These are phyloP conservation scores for Trissoscelio sp. DNA, from an alignment of 2,888 invertebrate genomes.

Conservation along the genomic window DNA sequence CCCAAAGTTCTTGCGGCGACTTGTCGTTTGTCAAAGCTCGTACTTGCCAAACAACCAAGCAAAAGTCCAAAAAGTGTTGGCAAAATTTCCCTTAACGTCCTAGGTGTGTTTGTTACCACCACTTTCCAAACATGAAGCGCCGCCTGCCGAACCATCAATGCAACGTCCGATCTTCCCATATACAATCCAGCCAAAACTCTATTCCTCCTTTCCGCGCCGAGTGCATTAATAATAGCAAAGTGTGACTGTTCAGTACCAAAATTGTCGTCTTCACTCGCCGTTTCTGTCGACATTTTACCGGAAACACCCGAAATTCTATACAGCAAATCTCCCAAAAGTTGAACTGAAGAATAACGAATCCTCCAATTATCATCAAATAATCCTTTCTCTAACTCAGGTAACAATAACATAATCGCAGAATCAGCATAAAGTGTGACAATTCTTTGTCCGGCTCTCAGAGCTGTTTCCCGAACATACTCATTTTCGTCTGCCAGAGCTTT, in stretches of 20 bases:
- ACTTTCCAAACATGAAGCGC: slow-evolving; percentile 99
- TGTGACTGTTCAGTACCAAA: slow-evolving; percentile 99
- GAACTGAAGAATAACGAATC: slow-evolving; percentile 95
- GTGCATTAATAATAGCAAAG: slow-evolving; percentile 93
- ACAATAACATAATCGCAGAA: slow-evolving; percentile 94
- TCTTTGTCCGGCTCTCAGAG: slow-evolving; percentile 97
- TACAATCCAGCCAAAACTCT: slow-evolving; percentile 97
- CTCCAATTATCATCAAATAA: slow-evolving; percentile 99
- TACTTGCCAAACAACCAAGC: slow-evolving; percentile 97
- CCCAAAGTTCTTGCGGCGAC: slow-evolving; percentile 98
- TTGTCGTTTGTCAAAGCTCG: slow-evolving; percentile 97
- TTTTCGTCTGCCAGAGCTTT: slow-evolving; percentile 99
- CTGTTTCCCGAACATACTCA: slow-evolving; percentile 99
- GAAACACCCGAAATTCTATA: slow-evolving; percentile 99
- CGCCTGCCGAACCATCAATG: slow-evolving; percentile 97
- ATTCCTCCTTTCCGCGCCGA: slow-evolving; percentile 96
- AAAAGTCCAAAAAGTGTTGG: slow-evolving; percentile 96
- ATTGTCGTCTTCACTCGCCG: slow-evolving; percentile 99
- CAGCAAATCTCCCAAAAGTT: slow-evolving; percentile 96
- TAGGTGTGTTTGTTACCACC: slow-evolving; percentile 98
- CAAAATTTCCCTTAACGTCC: slow-evolving; percentile 97
- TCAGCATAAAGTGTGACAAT: slow-evolving; percentile 98
- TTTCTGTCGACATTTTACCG: slow-evolving; percentile 99
- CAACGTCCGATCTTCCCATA: slow-evolving; percentile 98
- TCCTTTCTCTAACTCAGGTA: slow-evolving; percentile 97